These are phyloP conservation scores for Hipparchia sbordonii DNA, from an alignment of 2,888 invertebrate genomes.

Conservation along the genomic window DNA sequence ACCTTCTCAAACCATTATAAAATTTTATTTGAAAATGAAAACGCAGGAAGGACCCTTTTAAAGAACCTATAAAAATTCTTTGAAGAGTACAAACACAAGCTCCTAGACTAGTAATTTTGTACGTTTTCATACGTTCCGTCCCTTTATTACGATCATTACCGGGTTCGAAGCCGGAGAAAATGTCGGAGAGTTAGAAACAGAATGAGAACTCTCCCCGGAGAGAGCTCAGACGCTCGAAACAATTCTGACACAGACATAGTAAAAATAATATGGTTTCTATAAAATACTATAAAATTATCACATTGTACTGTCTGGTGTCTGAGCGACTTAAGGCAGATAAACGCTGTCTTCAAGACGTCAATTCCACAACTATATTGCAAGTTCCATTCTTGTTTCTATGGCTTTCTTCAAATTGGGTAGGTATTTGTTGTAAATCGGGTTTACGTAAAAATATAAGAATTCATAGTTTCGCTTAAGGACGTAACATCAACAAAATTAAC, in stretches of 20 bases:
- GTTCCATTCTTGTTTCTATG: neutral
- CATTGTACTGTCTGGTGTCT: slow-evolving; percentile 37
- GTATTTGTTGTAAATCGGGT: too few relatives aligned
- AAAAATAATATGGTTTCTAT: slow-evolving; percentile 23
- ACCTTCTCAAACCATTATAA: too few relatives aligned
- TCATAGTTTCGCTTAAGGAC: too few relatives aligned
- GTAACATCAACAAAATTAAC: too few relatives aligned
- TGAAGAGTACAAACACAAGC: neutral
- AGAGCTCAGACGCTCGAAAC: slow-evolving; percentile 30
- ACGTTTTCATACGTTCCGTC: slow-evolving; percentile 45
- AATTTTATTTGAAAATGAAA: too few relatives aligned
- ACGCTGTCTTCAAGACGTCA: neutral
- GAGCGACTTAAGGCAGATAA: slow-evolving; percentile 44
- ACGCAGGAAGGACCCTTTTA: neutral
- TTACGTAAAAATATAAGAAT: too few relatives aligned
- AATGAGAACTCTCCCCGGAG: slow-evolving; percentile 31
- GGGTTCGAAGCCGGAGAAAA: slow-evolving; percentile 38
- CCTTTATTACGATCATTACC: slow-evolving; percentile 39
- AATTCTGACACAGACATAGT: slow-evolving; percentile 22
- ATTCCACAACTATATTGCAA: neutral
- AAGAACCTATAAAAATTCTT: neutral
- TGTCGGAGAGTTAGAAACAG: slow-evolving; percentile 24
- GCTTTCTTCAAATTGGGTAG: neutral
- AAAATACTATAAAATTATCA: slow-evolving; percentile 23
- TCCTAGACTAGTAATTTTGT: slow-evolving; percentile 47